Percentiles rank a stretch among this genome's conserved stretches.
These are phyloP conservation scores for Passer domesticus DNA, from an alignment of 2,113 vertebrate species.

Conservation along the genomic window DNA sequence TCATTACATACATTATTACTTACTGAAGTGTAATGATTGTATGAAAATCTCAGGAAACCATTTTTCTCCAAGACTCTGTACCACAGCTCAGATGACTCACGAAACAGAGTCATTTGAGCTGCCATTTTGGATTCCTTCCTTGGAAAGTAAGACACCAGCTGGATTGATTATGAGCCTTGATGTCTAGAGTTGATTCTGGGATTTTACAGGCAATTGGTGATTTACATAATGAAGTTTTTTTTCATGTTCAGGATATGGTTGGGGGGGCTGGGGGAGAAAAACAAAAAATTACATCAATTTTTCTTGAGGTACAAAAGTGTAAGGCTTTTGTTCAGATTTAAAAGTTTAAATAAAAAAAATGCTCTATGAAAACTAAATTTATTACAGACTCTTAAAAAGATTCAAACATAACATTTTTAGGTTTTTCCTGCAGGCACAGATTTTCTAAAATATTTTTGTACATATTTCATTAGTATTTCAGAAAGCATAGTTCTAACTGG, in stretches of 20 bases:
- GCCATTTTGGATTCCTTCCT: conserved; percentile 19
- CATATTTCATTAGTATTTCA: neutral
- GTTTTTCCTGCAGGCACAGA: neutral
- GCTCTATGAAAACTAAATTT: neutral
- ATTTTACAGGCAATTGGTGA: neutral
- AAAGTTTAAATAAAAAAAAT: neutral
- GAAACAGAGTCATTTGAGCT: neutral
- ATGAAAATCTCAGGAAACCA: conserved; percentile 30
- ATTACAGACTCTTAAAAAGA: neutral
- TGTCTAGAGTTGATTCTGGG: neutral
- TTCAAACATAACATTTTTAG: neutral
- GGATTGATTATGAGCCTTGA: neutral
- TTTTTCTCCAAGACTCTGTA: neutral
- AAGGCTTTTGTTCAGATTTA: neutral
- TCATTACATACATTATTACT: neutral
- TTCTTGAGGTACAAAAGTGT: neutral
- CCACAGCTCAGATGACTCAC: neutral
- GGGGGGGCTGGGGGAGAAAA: accelerated
- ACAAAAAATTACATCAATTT: neutral
- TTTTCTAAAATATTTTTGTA: neutral
- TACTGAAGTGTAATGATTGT: neutral
- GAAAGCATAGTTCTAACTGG: neutral
- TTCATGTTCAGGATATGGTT: neutral
- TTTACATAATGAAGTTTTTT: neutral
- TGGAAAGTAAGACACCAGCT: neutral